Base-by-base conservation (phyloP, 2,797 vertebrate genomes). In the Chaenodraco wilsoni region DNA sequence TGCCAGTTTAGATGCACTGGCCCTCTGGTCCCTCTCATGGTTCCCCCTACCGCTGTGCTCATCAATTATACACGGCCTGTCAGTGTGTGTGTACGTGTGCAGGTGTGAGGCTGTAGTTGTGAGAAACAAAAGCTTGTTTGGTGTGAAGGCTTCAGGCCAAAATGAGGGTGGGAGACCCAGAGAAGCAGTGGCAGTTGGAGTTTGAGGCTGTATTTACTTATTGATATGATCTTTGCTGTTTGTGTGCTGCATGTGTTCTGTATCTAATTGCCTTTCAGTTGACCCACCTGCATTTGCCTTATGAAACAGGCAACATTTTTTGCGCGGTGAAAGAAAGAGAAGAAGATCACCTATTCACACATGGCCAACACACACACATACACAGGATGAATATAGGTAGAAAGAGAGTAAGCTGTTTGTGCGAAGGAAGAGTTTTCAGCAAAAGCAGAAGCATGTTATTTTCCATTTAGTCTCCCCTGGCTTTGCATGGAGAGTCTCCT, bases 41-140 rank as follows among this genome's bases (percentile, higher is more conserved):
- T 78, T 72, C 69, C 72, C 75, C 83, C 78, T 31, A 40, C 87
- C 74, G 89, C 84, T 90, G 80, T 46, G 72, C 84, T 91, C 87
- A 93, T 93, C 81, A 91, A 93, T 92, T 90, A 93, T 94, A 80
- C 84, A 92, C 64, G 60, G 41, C 60, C n/a, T 67, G 62, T 78
- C 78, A 79, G 49, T 72, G 65, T 65, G 46, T 45, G 55, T 41
- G 50, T 43, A 6, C 1, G 10, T 1, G 0, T 61, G 65, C 58
- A 76, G 37, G 52, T 76, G 66, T 37, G 33, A 31, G 13, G 52
- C 66, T 70, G 55, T 55, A 49, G 56, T 63, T 58, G 12, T 64
- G 65, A 33, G 76, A 37, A 78, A 77, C 61, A 69, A 79, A 79
- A 31, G 41, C 23, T 17, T 1, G 2, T 21, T 65, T 60, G 19